Percentiles rank a stretch among this genome's conserved stretches.
These are phyloP conservation scores for Chaetops frenatus DNA, from an alignment of 2,113 vertebrate genomes.

Conservation along the genomic window DNA sequence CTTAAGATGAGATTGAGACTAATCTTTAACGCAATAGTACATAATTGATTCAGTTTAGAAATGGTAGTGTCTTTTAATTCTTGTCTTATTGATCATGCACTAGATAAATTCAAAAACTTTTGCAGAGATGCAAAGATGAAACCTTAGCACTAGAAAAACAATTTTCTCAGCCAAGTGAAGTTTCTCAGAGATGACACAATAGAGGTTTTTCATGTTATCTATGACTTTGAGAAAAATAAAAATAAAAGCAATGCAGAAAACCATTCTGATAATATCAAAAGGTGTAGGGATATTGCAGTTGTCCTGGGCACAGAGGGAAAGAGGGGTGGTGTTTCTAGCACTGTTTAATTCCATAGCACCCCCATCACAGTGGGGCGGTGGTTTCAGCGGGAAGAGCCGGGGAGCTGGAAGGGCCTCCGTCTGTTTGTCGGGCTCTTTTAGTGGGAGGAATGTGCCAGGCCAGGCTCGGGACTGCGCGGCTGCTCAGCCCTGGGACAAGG, in stretches of 20 bases:
- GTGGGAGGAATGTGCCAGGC: too few species aligned
- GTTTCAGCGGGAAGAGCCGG: neutral
- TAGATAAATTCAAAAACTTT: neutral
- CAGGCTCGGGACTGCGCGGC: neutral
- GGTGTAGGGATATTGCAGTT: neutral
- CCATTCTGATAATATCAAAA: neutral
- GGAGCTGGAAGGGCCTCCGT: neutral
- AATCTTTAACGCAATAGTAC: neutral
- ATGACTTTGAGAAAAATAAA: neutral
- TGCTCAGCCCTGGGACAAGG: neutral
- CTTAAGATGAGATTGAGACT: neutral
- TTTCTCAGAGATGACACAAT: neutral
- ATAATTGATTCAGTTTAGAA: neutral
- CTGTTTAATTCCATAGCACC: neutral
- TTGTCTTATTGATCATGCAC: neutral
- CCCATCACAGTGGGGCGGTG: accelerated
- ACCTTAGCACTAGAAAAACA: neutral
- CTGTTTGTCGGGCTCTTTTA: accelerated
- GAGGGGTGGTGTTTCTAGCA: neutral
- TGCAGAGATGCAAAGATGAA: neutral
- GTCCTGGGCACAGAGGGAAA: neutral
- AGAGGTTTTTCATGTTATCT: neutral
- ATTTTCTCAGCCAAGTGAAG: neutral
- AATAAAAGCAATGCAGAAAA: neutral
- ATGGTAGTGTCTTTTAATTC: neutral